Evolutionary conservation across 1,140 invertebrate genomes (phyloP).

Genomic region (Sesamia nonagrioides): DNA sequence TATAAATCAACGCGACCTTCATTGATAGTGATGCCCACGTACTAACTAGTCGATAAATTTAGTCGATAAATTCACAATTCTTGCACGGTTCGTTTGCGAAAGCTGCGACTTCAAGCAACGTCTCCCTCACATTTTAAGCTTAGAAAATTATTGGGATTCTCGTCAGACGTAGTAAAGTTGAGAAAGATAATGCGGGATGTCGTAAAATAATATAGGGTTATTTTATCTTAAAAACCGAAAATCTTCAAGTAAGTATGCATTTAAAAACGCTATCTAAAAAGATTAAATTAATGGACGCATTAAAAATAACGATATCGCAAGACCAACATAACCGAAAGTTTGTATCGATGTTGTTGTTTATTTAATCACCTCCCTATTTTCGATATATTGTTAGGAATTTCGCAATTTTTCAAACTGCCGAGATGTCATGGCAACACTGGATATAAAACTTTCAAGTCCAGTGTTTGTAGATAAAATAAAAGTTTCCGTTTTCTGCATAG

Average conservation of each 20-base stretch:
- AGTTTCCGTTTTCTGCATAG: slow-evolving; percentile 16
- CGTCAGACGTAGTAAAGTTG: slow-evolving; percentile 19
- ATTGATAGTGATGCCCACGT: slow-evolving; percentile 83
- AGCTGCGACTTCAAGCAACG: slow-evolving; percentile 47
- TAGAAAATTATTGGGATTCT: slow-evolving; percentile 44
- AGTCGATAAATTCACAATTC: slow-evolving; percentile 80
- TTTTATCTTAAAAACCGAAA: not conserved
- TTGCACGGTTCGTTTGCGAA: slow-evolving; percentile 61
- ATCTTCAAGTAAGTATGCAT: not conserved
- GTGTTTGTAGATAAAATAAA: slow-evolving; percentile 33
- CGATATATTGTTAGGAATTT: slow-evolving; percentile 38
- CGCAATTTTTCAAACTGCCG: slow-evolving; percentile 45
- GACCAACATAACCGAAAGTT: too few species aligned
- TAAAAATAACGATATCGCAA: not conserved
- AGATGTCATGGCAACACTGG: slow-evolving; percentile 42
- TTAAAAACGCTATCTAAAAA: not conserved
- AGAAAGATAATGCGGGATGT: slow-evolving; percentile 11
- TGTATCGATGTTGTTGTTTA: slow-evolving; percentile 24
- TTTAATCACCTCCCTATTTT: not conserved
- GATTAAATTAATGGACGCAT: not conserved
- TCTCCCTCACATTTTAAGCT: slow-evolving; percentile 36
- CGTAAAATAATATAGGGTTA: slow-evolving; percentile 13
- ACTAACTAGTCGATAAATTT: slow-evolving; percentile 66
- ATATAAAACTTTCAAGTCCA: slow-evolving; percentile 34
- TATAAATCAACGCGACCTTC: slow-evolving; percentile 81